phyloP scores from a whole-genome alignment of 2,113 vertebrate genomes.

The Nesoenas mayeri region DNA sequence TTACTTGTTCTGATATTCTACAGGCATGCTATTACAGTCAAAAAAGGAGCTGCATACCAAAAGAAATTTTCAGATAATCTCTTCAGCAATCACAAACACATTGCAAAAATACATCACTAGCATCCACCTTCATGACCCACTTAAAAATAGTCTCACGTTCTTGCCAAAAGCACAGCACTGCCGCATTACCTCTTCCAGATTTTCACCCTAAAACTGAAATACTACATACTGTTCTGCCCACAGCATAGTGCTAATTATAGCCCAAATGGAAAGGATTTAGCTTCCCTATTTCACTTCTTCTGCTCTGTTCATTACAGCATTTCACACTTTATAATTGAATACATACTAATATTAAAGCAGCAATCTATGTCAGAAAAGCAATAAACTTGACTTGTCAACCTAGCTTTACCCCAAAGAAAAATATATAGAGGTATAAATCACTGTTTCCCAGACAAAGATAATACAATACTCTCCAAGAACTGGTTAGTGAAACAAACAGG shows the following conservation, averaged over 20 bases:
- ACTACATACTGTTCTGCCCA: background rate
- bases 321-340: background rate
- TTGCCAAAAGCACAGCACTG: background rate
- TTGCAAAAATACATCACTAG: background rate
- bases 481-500: background rate
- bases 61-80: background rate
- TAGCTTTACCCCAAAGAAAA: background rate
- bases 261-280: background rate
- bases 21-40: background rate
- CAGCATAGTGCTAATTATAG: background rate
- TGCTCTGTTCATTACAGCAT: background rate
- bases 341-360: background rate
- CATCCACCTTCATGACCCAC: background rate
- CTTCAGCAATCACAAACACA: background rate
- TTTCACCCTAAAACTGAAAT: slow-evolving; percentile 4
- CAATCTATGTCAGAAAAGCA: background rate
- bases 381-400: background rate
- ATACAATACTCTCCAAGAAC: background rate
- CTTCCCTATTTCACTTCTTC: background rate
- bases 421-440: background rate
- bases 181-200: background rate
- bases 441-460: background rate
- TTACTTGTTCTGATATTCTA: background rate
- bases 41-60: background rate
- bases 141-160: background rate